Percentiles rank a stretch among this genome's conserved stretches.
phyloP scores from a whole-genome alignment of 2,797 vertebrate species.

The Limosa lapponica region DNA sequence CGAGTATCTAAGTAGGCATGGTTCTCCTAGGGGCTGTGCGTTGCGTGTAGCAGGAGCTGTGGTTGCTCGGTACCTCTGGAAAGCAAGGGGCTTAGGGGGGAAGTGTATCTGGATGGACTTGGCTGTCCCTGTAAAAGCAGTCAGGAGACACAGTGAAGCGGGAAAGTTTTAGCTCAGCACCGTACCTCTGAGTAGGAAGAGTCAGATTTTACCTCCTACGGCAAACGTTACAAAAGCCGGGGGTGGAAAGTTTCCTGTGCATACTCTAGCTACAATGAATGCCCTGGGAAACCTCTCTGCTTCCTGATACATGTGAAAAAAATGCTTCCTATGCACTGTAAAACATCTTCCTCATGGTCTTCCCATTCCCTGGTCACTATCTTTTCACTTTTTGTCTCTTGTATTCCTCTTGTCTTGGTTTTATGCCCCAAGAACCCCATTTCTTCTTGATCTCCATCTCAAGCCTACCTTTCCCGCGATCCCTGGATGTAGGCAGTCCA shows the following conservation, averaged over 20 bases:
- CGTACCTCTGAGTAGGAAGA: background rate
- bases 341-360: background rate
- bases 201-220: background rate
- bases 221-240: background rate
- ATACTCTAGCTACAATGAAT: background rate
- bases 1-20: fast-evolving
- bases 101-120: background rate
- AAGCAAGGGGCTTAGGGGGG: background rate
- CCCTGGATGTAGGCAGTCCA: background rate
- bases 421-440: background rate
- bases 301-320: background rate
- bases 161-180: background rate
- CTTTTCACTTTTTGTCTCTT: background rate
- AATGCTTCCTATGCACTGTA: background rate
- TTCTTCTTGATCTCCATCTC: background rate
- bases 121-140: background rate
- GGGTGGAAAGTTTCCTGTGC: background rate
- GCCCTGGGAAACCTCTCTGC: background rate
- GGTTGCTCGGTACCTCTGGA: background rate
- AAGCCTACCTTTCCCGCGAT: background rate
- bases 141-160: background rate
- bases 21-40: background rate
- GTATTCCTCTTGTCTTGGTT: background rate
- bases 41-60: background rate
- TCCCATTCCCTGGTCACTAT: background rate